Conservation (phyloP, 2,797 vertebrate genomes). For the Choloepus didactylus region DNA sequence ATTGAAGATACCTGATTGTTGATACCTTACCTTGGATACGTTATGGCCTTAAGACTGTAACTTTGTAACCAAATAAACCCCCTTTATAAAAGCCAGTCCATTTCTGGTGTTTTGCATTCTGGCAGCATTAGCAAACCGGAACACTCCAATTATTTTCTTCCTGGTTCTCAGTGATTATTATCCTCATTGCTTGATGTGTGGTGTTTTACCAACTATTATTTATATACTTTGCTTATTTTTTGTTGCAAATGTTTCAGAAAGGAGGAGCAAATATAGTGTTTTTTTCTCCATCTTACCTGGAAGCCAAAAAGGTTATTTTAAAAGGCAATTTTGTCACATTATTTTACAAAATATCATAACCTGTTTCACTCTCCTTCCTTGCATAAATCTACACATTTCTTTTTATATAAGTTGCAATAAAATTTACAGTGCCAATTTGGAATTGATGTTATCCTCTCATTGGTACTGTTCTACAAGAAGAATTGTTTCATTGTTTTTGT, state of each 20-base stretch:
- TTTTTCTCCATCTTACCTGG: not conserved
- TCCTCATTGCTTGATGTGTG: not conserved
- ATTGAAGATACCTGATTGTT: too few species aligned
- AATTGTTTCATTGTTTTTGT: not conserved
- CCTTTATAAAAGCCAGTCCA: too few species aligned
- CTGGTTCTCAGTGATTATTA: not conserved
- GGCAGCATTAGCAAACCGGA: too few species aligned
- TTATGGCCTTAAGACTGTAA: too few species aligned
- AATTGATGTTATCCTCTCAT: not conserved
- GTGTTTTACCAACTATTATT: not conserved
- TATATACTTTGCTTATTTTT: not conserved
- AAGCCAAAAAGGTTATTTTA: constrained; percentile 11
- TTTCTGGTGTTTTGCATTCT: too few species aligned
- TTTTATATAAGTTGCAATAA: not conserved
- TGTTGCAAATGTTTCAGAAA: not conserved
- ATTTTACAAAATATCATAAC: constrained; percentile 14
- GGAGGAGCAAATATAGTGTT: not conserved
- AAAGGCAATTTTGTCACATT: not conserved
- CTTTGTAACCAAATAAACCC: too few species aligned
- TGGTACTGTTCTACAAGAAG: not conserved
- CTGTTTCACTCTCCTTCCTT: not conserved
- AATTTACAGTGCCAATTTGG: not conserved
- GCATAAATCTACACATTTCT: not conserved
- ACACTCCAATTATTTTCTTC: not conserved
- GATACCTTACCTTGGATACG: too few species aligned